A percentile compares a stretch with the other conserved stretches of the same genome.
Conservation (phyloP, 2,888 invertebrate genomes). For the Eristalis tenax region DNA sequence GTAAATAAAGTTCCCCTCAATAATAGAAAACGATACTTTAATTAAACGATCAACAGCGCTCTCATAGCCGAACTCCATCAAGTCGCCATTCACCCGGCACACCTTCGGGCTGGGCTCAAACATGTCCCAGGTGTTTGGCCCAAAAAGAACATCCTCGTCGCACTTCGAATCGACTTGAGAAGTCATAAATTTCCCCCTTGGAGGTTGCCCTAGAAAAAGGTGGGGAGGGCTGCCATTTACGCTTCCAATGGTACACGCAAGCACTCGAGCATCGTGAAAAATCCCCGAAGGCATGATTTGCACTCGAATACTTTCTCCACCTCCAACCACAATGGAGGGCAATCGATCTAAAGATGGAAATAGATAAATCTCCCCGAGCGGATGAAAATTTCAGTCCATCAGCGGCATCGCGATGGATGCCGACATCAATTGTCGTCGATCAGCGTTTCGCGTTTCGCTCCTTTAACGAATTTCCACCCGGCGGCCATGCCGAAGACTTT, state of each 20-base stretch:
- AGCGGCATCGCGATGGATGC: not conserved
- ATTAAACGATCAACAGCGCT: not conserved
- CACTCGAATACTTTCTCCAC: not conserved
- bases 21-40: not conserved
- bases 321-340: not conserved
- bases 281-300: not conserved
- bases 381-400: not conserved
- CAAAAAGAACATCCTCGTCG: not conserved
- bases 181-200: not conserved
- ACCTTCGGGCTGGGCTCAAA: not conserved
- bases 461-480: conserved; percentile 27
- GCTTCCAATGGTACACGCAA: not conserved
- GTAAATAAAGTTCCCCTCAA: not conserved
- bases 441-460: not conserved
- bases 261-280: not conserved
- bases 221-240: not conserved
- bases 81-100: not conserved
- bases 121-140: not conserved
- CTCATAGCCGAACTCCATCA: not conserved
- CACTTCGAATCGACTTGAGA: not conserved
- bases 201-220: not conserved
- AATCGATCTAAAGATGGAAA: not conserved
- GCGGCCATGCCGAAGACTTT: conserved; percentile 48
- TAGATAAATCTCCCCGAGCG: not conserved
- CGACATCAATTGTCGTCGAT: not conserved